Base-by-base conservation (phyloP, 2,888 invertebrate species). In the Strigamia transsilvanica region DNA sequence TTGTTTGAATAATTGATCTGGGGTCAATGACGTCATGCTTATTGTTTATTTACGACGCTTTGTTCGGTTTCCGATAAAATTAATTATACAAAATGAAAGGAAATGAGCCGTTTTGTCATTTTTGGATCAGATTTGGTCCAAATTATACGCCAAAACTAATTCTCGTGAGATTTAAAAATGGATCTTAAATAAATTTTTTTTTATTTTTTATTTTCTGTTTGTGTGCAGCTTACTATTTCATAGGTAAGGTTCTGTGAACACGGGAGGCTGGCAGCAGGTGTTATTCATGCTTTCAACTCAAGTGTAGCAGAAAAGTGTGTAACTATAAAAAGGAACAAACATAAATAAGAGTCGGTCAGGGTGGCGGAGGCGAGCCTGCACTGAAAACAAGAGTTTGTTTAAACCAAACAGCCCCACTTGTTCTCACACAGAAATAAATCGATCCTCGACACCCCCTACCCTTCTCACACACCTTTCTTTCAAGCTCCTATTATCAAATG, bases 251-350 rank as follows among this genome's bases (percentile, higher is more conserved):
- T 46, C 46, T 46, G 46, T 46, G 46, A 46, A 46, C 46, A 46
- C n/a, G 46, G 15, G 46, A 46, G 9, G 46, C 46, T 46, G 46
- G 46, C 46, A 46, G 46, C 46, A 46, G 46, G 46, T 46, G 46
- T 46, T 46, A 46, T 46, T 46, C 46, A 46, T 46, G 46, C 46
- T 46, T 46, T 46, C 46, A 46, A 46, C 46, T 46, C 46, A 46
- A 46, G 46, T 46, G 46, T 46, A 46, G 46, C 46, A 46, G 46
- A 46, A 46, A 46, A 46, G 46, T 46, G 46, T 46, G 46, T 46
- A 46, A 46, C 46, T 46, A 46, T 46, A 46, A 46, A 46, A 46
- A 46, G 46, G 46, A 46, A 46, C 46, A 46, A 46, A 46, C 46
- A 46, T 46, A 46, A 46, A 46, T 46, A 46, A 46, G 46, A 46